Percentiles rank a stretch among this genome's conserved stretches.
These are phyloP conservation scores for Anas acuta DNA, from an alignment of 2,797 vertebrate species.

Conservation along the genomic window DNA sequence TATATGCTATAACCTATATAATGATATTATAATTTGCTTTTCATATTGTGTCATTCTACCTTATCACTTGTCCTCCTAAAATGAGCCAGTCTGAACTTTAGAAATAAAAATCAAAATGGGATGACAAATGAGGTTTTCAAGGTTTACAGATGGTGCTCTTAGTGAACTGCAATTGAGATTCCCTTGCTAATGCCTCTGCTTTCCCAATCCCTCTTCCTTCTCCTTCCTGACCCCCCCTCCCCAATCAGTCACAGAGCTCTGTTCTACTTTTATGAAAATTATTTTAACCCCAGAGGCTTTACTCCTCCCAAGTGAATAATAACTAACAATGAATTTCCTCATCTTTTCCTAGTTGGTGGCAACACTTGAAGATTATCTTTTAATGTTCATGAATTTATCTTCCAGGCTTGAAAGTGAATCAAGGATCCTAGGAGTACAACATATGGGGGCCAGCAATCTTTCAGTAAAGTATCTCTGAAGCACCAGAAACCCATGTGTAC, in stretches of 20 bases:
- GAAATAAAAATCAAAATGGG: not conserved
- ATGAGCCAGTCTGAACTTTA: not conserved
- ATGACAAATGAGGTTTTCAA: not conserved
- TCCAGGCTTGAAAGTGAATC: not conserved
- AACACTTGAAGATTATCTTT: not conserved
- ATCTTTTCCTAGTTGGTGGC: not conserved
- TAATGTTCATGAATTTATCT: not conserved
- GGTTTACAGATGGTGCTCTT: not conserved
- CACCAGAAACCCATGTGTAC: rapidly evolving
- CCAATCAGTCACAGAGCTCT: not conserved
- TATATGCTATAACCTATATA: not conserved
- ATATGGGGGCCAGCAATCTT: not conserved
- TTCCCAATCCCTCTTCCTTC: not conserved
- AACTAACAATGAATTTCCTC: not conserved
- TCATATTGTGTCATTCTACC: not conserved
- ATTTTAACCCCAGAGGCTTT: not conserved
- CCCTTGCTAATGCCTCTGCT: not conserved
- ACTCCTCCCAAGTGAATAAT: not conserved
- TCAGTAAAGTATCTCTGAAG: not conserved
- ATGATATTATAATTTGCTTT: not conserved
- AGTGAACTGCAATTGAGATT: not conserved
- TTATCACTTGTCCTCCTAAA: not conserved
- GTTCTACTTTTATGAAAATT: not conserved
- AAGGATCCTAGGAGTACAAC: not conserved
- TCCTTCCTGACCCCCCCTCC: too few relatives aligned